Percentiles rank a stretch among this genome's conserved stretches.
phyloP scores from a whole-genome alignment of 1,140 invertebrate genomes.

The Bombus superbus region DNA sequence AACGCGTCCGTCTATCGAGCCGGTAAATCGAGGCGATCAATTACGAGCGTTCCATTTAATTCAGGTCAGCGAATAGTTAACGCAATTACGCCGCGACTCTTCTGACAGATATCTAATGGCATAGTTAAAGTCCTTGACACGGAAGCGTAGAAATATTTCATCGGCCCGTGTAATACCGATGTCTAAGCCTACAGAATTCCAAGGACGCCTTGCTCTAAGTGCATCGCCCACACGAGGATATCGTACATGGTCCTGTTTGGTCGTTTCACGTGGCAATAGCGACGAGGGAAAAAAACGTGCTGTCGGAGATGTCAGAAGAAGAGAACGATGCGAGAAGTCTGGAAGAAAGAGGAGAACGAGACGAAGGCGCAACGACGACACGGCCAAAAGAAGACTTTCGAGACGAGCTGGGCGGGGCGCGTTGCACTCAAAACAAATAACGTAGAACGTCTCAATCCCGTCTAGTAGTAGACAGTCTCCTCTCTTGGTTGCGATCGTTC shows the following conservation, averaged over 20 bases:
- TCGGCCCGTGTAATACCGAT: not conserved
- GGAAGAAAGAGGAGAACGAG: not conserved
- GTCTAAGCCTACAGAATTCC: constrained; percentile 23
- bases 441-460: constrained; percentile 75
- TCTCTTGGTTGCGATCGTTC: constrained; percentile 40
- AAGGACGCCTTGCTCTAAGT: constrained; percentile 50
- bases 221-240: constrained; percentile 44
- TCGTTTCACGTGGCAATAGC: not conserved
- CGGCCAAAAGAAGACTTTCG: no score
- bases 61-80: constrained; percentile 22
- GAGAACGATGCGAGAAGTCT: not conserved
- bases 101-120: constrained; percentile 20
- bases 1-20: not conserved
- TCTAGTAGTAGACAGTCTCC: constrained; percentile 59
- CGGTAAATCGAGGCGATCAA: constrained; percentile 20
- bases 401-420: constrained; percentile 72
- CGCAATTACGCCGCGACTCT: not conserved
- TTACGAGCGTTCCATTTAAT: constrained; percentile 6
- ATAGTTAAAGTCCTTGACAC: constrained; percentile 16
- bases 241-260: constrained; percentile 13
- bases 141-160: constrained; percentile 19
- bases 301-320: constrained; percentile 17
- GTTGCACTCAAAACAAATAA: constrained; percentile 78
- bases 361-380: constrained; percentile 19
- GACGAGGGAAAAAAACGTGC: constrained; percentile 36